Conservation (phyloP, 2,797 vertebrate genomes). For the Selene dorsalis region DNA sequence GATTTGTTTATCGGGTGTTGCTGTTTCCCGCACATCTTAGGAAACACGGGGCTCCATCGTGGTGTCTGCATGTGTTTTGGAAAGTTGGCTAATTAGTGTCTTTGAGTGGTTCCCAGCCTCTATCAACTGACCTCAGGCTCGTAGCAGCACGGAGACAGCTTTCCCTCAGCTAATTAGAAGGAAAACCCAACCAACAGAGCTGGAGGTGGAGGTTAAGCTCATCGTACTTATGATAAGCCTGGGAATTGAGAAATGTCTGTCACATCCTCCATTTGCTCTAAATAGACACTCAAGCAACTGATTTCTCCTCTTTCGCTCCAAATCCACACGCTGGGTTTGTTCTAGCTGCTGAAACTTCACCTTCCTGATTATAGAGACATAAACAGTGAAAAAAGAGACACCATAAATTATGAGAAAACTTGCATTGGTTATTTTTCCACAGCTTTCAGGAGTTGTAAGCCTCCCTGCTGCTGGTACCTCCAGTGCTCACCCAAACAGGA, state of each 20-base stretch:
- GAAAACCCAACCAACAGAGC: conserved; percentile 60
- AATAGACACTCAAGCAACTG: conserved; percentile 55
- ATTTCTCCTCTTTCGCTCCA: conserved; percentile 61
- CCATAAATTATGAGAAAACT: background rate
- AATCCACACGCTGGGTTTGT: conserved; percentile 27
- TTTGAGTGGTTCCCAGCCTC: conserved; percentile 70
- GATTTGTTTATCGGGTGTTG: conserved; percentile 58
- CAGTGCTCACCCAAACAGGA: conserved; percentile 48
- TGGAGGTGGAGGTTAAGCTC: conserved; percentile 76
- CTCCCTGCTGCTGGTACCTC: conserved; percentile 2
- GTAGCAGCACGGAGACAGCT: conserved; percentile 47
- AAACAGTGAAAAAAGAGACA: background rate
- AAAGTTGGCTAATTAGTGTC: conserved; percentile 72
- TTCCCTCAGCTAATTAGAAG: conserved; percentile 74
- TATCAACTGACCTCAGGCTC: conserved; percentile 68
- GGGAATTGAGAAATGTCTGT: conserved; percentile 66
- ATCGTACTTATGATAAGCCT: conserved; percentile 69
- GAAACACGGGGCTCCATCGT: conserved; percentile 5
- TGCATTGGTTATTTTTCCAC: conserved; percentile 28
- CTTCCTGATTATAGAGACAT: background rate
- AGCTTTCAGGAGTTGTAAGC: conserved; percentile 22
- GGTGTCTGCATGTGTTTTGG: conserved; percentile 58
- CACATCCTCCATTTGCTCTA: conserved; percentile 53
- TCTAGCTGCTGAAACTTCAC: conserved; percentile 17
- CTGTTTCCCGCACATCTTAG: conserved; percentile 49